Percentiles rank a stretch among this genome's conserved stretches.
These are phyloP conservation scores for Conus canariensis DNA, from an alignment of 2,888 invertebrate genomes.

Conservation along the genomic window DNA sequence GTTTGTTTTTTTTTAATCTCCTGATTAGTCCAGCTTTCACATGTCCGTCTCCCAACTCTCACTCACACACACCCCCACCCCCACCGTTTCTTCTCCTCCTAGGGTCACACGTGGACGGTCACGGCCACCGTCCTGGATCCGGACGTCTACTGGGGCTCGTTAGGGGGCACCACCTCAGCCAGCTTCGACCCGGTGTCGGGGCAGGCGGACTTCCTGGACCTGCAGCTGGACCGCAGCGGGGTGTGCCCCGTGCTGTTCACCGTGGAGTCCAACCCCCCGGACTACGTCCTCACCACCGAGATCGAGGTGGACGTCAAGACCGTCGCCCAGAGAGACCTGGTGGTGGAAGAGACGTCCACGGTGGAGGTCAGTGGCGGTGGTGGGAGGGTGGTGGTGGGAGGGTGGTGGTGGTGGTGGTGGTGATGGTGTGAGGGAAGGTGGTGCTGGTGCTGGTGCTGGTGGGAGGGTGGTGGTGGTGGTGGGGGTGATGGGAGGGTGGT, in stretches of 20 bases:
- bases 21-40: too few relatives aligned
- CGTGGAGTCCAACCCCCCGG: slow-evolving; percentile 46
- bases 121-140: slow-evolving; percentile 39
- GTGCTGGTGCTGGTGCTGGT: not conserved
- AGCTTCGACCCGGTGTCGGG: slow-evolving; percentile 47
- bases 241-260: slow-evolving; percentile 46
- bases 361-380: slow-evolving; percentile 13
- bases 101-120: slow-evolving; percentile 51
- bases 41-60: too few relatives aligned
- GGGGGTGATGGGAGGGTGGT: not conserved
- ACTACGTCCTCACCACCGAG: slow-evolving; percentile 43
- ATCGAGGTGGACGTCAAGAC: slow-evolving; percentile 41
- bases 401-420: not conserved
- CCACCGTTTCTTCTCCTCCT: not conserved
- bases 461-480: not conserved
- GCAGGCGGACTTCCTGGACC: slow-evolving; percentile 44
- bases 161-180: slow-evolving; percentile 43
- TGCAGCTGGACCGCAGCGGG: slow-evolving; percentile 47
- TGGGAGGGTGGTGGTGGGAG: not conserved
- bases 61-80: not conserved
- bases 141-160: slow-evolving; percentile 47
- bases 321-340: slow-evolving; percentile 34
- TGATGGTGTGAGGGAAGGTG: not conserved
- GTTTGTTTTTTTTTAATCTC: not conserved
- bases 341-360: slow-evolving; percentile 41